Base-by-base conservation (phyloP, 2,888 invertebrate genomes). In the Drosophila glabriapex region DNA sequence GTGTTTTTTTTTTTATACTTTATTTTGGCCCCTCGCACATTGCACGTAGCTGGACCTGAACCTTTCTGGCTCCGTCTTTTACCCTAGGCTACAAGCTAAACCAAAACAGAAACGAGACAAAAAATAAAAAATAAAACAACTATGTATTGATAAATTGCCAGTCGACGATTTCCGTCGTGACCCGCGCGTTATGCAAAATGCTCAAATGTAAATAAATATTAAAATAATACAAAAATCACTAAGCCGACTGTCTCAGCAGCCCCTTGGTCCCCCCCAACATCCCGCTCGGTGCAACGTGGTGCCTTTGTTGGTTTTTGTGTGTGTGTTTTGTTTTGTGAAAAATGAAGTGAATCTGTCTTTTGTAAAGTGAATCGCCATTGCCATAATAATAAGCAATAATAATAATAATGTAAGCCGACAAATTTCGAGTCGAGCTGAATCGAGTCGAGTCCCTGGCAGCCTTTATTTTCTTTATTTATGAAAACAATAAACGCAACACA, bases 111-210 rank as follows among this genome's bases (percentile, higher is more conserved):
- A 56, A 61, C n/a, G 50, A 37, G 29, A 52, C 33, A 50, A 66
- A 62, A 54, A 52, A 49, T 22, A 12, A 46, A 28, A 64, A 61
- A 54, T 46, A 70, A 63, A 76, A 85, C 79, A 90, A 84, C 80
- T 82, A 83, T 82, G 85, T 91, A 91, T 92, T 92, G 92, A 92
- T 91, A 91, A 90, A 91, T 91, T 89, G 92, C 91, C 89, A 90
- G 85, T 87, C 91, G 87, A 90, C 89, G 84, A 91, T 91, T 92
- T 92, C 92, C 92, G 92, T 91, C 91, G 91, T 92, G 92, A 92
- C 91, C 92, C 85, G 87, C 89, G 91, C 91, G 92, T 92, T 91
- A 91, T 91, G 91, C 91, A 91, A 91, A 91, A 90, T 87, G 73
- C 85, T 80, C 85, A 86, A 87, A 87, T 86, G 87, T 89, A 88